Evolutionary conservation across 2,888 invertebrate genomes (phyloP).

Genomic region (Apotomis capreana): DNA sequence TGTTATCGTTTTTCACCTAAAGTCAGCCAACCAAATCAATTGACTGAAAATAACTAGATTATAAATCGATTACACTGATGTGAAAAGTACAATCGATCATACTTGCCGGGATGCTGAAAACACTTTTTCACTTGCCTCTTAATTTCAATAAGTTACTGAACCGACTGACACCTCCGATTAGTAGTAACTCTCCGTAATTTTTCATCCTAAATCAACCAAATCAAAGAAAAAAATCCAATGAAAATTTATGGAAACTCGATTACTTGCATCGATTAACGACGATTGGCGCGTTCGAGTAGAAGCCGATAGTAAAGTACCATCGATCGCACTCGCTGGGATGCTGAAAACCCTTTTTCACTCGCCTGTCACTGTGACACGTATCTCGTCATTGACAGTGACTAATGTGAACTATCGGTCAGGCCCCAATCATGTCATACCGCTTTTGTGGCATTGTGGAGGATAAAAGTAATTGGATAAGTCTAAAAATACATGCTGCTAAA

Average conservation of each 20-base stretch:
- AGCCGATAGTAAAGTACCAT: conserved; percentile 26
- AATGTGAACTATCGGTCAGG: conserved; percentile 9
- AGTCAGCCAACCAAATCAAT: too few relatives aligned
- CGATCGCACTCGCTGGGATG: conserved; percentile 20
- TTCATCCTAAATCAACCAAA: neutral
- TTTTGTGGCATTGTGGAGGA: neutral
- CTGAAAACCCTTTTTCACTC: conserved; percentile 26
- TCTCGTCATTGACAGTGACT: conserved; percentile 25
- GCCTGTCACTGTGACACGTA: conserved; percentile 25
- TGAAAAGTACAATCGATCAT: too few relatives aligned
- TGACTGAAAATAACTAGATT: too few relatives aligned
- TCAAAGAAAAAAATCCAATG: neutral
- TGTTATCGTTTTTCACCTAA: too few relatives aligned
- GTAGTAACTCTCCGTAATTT: too few relatives aligned
- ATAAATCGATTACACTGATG: too few relatives aligned
- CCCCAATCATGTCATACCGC: neutral
- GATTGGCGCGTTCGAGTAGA: conserved; percentile 34
- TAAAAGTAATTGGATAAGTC: neutral
- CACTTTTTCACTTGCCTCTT: too few relatives aligned
- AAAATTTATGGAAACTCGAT: neutral
- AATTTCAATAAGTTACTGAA: too few relatives aligned
- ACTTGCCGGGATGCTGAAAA: too few relatives aligned
- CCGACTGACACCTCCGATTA: too few relatives aligned
- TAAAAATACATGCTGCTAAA: neutral
- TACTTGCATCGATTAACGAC: neutral